A percentile compares a stretch with the other conserved stretches of the same genome.
phyloP scores from a whole-genome alignment of 2,113 vertebrate genomes.

The Corythoichthys haematopterus region DNA sequence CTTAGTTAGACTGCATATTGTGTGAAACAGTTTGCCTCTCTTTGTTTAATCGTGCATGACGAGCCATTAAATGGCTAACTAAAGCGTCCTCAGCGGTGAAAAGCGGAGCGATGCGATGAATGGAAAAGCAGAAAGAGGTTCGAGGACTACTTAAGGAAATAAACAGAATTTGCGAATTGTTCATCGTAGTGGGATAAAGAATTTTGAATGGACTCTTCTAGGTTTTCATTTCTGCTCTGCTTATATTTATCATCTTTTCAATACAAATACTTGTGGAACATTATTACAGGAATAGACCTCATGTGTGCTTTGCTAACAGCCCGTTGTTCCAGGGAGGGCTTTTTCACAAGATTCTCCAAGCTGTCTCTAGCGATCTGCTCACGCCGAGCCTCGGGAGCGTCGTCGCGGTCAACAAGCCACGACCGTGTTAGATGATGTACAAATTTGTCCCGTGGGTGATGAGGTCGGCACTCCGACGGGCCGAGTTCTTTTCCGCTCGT shows the following conservation, averaged over 20 bases:
- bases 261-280: background rate
- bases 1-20: background rate
- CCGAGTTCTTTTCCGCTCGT: background rate
- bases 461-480: background rate
- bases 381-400: background rate
- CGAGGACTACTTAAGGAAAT: background rate
- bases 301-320: background rate
- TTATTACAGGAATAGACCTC: background rate
- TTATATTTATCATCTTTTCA: no score
- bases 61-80: background rate
- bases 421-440: background rate
- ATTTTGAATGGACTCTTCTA: no score
- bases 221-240: no score
- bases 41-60: background rate
- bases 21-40: background rate
- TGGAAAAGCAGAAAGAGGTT: background rate
- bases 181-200: no score
- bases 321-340: background rate
- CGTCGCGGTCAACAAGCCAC: background rate
- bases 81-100: background rate
- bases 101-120: background rate
- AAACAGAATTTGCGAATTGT: no score
- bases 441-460: constrained; percentile 1
- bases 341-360: background rate
- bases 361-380: constrained; percentile 2